Evolutionary conservation across 2,888 invertebrate genomes (phyloP), one percentile per base, ranked within the genome.

Genomic region (Xylophagus ater): DNA sequence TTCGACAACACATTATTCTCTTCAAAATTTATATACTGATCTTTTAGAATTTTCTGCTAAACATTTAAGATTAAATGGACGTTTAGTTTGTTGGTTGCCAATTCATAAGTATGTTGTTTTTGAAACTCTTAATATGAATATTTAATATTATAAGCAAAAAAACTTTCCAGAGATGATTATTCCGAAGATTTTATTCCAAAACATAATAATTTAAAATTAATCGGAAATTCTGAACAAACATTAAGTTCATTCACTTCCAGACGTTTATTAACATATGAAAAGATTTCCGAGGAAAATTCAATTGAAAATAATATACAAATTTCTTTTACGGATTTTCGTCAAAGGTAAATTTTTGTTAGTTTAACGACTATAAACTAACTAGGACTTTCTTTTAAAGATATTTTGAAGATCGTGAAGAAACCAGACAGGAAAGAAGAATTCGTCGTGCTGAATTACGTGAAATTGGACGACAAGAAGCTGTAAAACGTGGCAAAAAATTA

Each of bases 31-130:
- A 21, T 88, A 85, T 55, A 68, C 68, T 34, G 97, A 98, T 65
- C 69, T 98, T 32, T 65, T 98, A 26, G 68, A 73, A 52, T 90
- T 96, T 65, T 76, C 90, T 0, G 85, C 85, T 0, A 69, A 68
- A 35, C 80, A 85, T 59, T 70, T 98, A 40, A 72, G 68, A 49
- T 47, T 84, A 4, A 76, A 80, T 4, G 84, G 93, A 1, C 69
- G 89, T 46, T 68, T 98, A 13, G 93, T 97, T 0, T 94, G 85
- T 67, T 98, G 97, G 97, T 78, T 93, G 53, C 98, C 98, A 18
- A 71, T 93, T 24, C 81, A 84, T 47, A 78, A 86, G 81, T 84
- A 49, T 41, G 41, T 30, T n/a, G n/a, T n/a, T 17, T 32, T 20
- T 9, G 25, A 14, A 41, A n/a, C 30, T 25, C 13, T 37, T 34